Evolutionary conservation across 2,888 invertebrate genomes (phyloP), one percentile per base, ranked within the genome.

Genomic region (Archips crataeganus): DNA sequence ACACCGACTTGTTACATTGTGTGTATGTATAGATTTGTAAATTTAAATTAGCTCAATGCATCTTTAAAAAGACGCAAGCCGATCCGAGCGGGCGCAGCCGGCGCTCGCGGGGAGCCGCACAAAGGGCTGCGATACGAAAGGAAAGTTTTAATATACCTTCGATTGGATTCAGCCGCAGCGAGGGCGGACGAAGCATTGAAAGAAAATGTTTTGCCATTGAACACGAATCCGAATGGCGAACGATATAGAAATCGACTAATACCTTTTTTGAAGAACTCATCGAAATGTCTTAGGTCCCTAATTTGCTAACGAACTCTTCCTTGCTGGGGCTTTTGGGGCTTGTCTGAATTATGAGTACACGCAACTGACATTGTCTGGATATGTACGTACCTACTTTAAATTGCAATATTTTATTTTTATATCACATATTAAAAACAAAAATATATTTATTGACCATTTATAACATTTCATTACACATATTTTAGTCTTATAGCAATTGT

Each of bases 101-200:
- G 80, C 78, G 81, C 81, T 85, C 85, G 80, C 83, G 82, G 83
- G 83, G 84, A 82, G 82, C 81, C 79, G 82, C 82, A 90, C 87
- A 90, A 92, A 91, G 89, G 88, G 86, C 83, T 80, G 85, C 82
- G 85, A 85, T 81, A 86, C 85, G 86, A 87, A 86, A 86, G 87
- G 88, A 92, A 94, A 92, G 89, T 94, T 94, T 93, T 94, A 94
- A 94, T 94, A 94, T 93, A 93, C 90, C 89, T 88, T 87, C 89
- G 91, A 93, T 93, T 91, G 90, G 92, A 92, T 92, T 87, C 89
- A 89, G 88, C 90, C 89, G 81, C 88, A 90, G 83, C 84, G 87
- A 85, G 86, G 86, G 85, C 85, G 86, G 77, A 77, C 81, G 80
- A 79, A 76, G 83, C 84, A 87, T 85, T 85, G 85, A 85, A 88